A percentile compares a stretch with the other conserved stretches of the same genome.
These are phyloP conservation scores for Urocynchramus pylzowi DNA, from an alignment of 2,113 vertebrate species.

Conservation along the genomic window DNA sequence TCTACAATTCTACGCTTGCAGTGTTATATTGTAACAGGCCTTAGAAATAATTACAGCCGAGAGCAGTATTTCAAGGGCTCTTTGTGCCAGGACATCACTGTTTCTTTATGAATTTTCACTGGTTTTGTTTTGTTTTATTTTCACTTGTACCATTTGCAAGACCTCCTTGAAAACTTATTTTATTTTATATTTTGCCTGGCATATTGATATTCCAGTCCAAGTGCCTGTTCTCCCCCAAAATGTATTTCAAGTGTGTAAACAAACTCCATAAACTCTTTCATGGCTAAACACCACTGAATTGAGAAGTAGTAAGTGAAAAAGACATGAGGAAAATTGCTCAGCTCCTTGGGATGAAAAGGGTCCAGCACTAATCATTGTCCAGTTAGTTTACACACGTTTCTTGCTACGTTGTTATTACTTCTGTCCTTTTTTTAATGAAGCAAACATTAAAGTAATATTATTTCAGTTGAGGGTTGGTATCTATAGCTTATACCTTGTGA, in stretches of 20 bases:
- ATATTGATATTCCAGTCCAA: neutral
- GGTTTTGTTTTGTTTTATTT: neutral
- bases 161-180: neutral
- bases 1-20: neutral
- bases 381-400: slow-evolving; percentile 63
- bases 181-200: neutral
- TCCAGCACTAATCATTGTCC: slow-evolving; percentile 53
- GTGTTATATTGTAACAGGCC: neutral
- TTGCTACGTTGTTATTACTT: slow-evolving; percentile 65
- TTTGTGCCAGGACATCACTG: neutral
- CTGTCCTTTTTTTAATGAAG: slow-evolving; percentile 79
- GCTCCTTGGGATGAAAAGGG: slow-evolving; percentile 42
- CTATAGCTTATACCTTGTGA: slow-evolving; percentile 83
- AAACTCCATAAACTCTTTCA: slow-evolving; percentile 38
- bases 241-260: neutral
- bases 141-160: neutral
- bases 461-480: slow-evolving; percentile 85
- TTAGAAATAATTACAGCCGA: neutral
- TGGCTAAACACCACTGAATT: slow-evolving; percentile 6
- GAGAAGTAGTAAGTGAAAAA: slow-evolving; percentile 31
- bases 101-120: neutral
- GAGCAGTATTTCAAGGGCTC: neutral
- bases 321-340: neutral
- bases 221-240: neutral
- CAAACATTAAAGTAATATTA: slow-evolving; percentile 88